Evolutionary conservation across 1,140 invertebrate species (phyloP), one percentile per base, ranked within the genome.

Genomic region (Pachypsylla venusta): DNA sequence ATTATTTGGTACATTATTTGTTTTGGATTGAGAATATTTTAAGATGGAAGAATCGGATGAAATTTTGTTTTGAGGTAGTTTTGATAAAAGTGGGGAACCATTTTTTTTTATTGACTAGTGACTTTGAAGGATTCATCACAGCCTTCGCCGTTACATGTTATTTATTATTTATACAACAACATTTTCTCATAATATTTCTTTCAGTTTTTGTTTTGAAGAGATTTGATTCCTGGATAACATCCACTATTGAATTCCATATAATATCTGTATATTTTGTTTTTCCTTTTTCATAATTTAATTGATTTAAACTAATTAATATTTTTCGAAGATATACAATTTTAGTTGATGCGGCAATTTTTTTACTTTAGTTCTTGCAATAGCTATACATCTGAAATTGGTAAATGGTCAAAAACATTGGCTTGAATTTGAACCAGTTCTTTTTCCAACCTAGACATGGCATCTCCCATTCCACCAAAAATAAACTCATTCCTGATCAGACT

Each of bases 331-430:
- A 64, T 28, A 72, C 66, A 5, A 69, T 68, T 3, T 73, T 67
- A 7, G 75, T 73, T n/a, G 74, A 73, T 60, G 74, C 71, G 53
- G 70, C 71, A 14, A 76, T 71, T 75, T 68, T 76, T 75, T 25
- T 70, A 66, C 56, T 69, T 71, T 4, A 77, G 62, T 5, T 66
- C 64, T 35, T 72, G 68, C 61, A 77, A 75, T 2, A 76, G 61
- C 25, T 73, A 69, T 48, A 71, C 68, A 30, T 63, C 65, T 7
- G 73, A 68, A 28, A 72, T 68, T 2, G 71, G 60, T 22, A 66
- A 67, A 14, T 58, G 59, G n/a, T 71, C 71, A 60, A 73, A 73
- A 1, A 66, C 68, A 53, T 70, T 60, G 4, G 71, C 62, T 60
- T 73, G 72, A 27, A 71, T 69, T 25, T 60, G 59, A 40, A 72